These are phyloP conservation scores for Cryptocheilus praepositus DNA, from an alignment of 2,888 invertebrate genomes.

Conservation along the genomic window DNA sequence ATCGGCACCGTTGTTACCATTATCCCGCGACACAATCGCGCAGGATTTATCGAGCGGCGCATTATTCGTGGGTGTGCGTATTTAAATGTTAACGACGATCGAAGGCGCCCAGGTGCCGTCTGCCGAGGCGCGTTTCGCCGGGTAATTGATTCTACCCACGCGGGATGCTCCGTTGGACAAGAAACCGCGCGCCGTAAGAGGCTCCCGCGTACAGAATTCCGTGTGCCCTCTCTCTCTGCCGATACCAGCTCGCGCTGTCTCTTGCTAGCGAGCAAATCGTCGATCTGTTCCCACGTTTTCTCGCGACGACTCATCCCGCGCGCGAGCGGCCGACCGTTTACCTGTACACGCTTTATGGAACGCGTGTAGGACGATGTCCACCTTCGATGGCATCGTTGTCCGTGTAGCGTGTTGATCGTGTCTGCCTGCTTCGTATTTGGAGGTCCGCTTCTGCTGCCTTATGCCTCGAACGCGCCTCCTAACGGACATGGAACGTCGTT, in stretches of 20 bases:
- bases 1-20: slow-evolving; percentile 50
- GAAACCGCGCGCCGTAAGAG: slow-evolving; percentile 18
- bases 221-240: slow-evolving; percentile 14
- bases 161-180: slow-evolving; percentile 22
- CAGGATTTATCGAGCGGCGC: slow-evolving; percentile 45
- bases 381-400: too few relatives aligned
- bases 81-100: slow-evolving; percentile 47
- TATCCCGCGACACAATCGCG: slow-evolving; percentile 28
- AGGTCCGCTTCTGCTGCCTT: too few relatives aligned
- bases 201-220: slow-evolving; percentile 20
- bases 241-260: slow-evolving; percentile 20
- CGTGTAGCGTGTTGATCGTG: too few relatives aligned
- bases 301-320: slow-evolving; percentile 9
- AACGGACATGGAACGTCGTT: too few relatives aligned
- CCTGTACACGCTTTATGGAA: slow-evolving; percentile 19
- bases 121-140: slow-evolving; percentile 30
- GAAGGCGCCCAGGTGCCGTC: slow-evolving; percentile 41
- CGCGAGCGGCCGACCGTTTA: too few relatives aligned
- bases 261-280: slow-evolving; percentile 48
- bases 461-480: too few relatives aligned
- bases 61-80: slow-evolving; percentile 44
- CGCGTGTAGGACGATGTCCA: slow-evolving; percentile 43
- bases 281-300: slow-evolving; percentile 58
- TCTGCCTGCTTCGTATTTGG: too few relatives aligned
- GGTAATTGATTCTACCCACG: slow-evolving; percentile 59